phyloP scores from a whole-genome alignment of 1,140 invertebrate genomes.

The Neoseiulus cucumeris region DNA sequence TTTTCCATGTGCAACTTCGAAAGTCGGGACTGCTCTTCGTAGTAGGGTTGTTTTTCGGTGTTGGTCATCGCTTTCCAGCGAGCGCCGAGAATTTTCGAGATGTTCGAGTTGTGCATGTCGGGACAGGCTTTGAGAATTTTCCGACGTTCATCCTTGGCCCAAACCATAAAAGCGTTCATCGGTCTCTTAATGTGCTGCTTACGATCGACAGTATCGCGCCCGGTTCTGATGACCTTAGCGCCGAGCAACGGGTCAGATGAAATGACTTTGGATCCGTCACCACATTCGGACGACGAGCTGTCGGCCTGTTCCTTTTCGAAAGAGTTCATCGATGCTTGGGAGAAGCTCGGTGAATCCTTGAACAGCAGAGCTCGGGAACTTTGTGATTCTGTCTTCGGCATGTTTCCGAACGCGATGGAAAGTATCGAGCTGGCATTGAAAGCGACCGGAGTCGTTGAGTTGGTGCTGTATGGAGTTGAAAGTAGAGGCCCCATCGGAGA shows the following conservation, averaged over 20 bases:
- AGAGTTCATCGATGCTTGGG: no score
- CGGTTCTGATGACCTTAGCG: not conserved
- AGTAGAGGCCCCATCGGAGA: no score
- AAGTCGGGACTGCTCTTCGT: slow-evolving; percentile 39
- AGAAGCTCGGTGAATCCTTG: no score
- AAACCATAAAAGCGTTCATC: slow-evolving; percentile 99
- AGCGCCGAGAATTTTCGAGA: slow-evolving; percentile 83
- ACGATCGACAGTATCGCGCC: slow-evolving; percentile 34
- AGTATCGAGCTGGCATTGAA: no score
- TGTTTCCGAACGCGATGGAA: no score
- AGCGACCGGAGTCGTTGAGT: no score
- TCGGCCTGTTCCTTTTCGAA: not conserved
- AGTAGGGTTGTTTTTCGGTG: slow-evolving; percentile 38
- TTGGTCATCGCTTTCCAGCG: slow-evolving; percentile 39
- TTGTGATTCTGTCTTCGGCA: no score
- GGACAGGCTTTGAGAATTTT: slow-evolving; percentile 97
- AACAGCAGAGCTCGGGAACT: no score
- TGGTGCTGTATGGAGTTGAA: no score
- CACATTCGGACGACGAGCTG: slow-evolving; percentile 5
- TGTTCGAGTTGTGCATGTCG: slow-evolving; percentile 99
- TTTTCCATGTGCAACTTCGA: slow-evolving; percentile 40
- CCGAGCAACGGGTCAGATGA: not conserved
- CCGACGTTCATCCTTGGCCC: slow-evolving; percentile 89
- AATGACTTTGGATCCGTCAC: not conserved
- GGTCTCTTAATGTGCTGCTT: slow-evolving; percentile 97